A percentile compares a stretch with the other conserved stretches of the same genome.
These are phyloP conservation scores for Calephelis virginiensis DNA, from an alignment of 1,140 invertebrate species.

Conservation along the genomic window DNA sequence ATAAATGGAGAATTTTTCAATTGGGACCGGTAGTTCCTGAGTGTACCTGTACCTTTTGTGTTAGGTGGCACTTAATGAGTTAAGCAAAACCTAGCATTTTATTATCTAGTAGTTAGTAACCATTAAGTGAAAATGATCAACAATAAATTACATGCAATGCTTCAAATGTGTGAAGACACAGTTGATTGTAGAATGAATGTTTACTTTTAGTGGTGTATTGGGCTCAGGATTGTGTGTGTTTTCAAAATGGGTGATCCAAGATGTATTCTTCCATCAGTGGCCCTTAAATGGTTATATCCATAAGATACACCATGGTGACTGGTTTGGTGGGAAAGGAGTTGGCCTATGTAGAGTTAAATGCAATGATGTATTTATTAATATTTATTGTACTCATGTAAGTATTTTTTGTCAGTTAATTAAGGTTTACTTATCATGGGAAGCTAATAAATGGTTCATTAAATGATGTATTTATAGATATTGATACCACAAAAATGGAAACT, in stretches of 20 bases:
- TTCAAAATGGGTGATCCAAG: constrained; percentile 91
- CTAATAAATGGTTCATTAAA: background rate
- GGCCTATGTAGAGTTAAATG: constrained; percentile 90
- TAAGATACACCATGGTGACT: constrained; percentile 97
- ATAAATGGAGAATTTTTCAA: too few species aligned
- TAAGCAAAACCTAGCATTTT: too few species aligned
- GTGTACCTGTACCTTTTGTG: too few species aligned
- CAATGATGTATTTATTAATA: constrained; percentile 85
- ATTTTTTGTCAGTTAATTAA: constrained; percentile 1
- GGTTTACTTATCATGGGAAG: background rate
- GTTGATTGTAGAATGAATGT: constrained; percentile 1
- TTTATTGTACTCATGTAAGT: constrained; percentile 96
- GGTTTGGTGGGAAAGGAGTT: constrained; percentile 98
- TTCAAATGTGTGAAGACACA: too few species aligned
- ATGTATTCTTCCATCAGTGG: constrained; percentile 95
- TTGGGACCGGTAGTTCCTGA: too few species aligned
- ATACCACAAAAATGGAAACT: too few species aligned
- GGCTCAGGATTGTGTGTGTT: constrained; percentile 96
- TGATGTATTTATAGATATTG: too few species aligned
- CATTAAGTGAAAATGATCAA: too few species aligned
- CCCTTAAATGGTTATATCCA: constrained; percentile 98
- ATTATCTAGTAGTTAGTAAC: too few species aligned
- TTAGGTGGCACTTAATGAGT: too few species aligned
- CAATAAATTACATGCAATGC: too few species aligned
- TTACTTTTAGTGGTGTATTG: constrained; percentile 87